Evolutionary conservation across 53 echinoderm and acorn worm species (phyloP), one percentile per base, ranked within the genome.

Genomic region (Apostichopus leukothele): DNA sequence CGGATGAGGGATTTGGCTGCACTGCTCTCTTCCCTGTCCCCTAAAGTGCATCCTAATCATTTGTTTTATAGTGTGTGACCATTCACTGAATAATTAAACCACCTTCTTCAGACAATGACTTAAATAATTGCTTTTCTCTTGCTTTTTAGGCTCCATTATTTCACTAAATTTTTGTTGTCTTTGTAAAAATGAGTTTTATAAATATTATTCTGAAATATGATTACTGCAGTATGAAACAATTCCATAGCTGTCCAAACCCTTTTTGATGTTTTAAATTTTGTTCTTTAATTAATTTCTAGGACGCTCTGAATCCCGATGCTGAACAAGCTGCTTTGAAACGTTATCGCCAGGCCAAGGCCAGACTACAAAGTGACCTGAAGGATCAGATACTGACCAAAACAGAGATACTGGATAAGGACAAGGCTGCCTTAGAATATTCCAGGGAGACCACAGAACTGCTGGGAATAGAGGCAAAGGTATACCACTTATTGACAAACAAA

Each of bases 261-360:
- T 63, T 16, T 16, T 63, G 3, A 63, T 63, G 7, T 16, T 63
- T 13, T 63, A 13, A 13, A 13, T 63, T 63, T 16, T 16, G 3
- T 75, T 75, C 20, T 25, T 13, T 75, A 0, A 39, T 9, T 19
- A 9, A 18, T 10, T 16, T 75, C 23, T 78, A 96, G 96, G 96
- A 95, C 91, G 96, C 98, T 7, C 77, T 98, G 85, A 98, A 98
- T 89, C 98, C 98, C 5, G 98, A 98, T 81, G 98, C 98, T 5
- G 95, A 93, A 88, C 90, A 94, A 4, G 94, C 94, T 5, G 95
- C 93, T 51, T 79, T 95, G 84, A 88, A 94, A 53, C 90, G 95
- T 27, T 96, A 98, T 73, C 92, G 94, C 22, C 95, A 95, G 83
- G 94, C 98, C 93, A 98, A 98, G 94, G 88, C 98, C 57, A 92